Conservation (phyloP, 2,113 vertebrate genomes). For the Eira barbara region DNA sequence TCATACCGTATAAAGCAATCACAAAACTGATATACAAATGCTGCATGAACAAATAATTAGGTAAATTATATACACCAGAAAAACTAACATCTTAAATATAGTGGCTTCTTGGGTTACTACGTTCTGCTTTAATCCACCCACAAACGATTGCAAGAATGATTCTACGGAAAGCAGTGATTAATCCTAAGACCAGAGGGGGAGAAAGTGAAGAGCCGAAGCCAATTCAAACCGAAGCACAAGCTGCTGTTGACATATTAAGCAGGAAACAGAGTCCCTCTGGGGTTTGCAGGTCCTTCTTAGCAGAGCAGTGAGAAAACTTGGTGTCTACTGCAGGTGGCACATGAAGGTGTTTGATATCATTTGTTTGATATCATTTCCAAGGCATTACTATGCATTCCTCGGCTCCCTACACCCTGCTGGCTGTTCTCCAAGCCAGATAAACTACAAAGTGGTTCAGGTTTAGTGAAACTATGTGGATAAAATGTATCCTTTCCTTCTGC, state of each 20-base stretch:
- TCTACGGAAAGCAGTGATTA: constrained; percentile 56
- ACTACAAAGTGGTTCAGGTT: neutral
- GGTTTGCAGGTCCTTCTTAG: constrained; percentile 56
- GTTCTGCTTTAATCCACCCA: constrained; percentile 18
- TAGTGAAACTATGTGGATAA: neutral
- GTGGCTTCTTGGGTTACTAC: constrained; percentile 56
- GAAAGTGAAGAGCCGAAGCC: constrained; percentile 8
- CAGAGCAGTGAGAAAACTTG: neutral
- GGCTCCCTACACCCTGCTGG: neutral
- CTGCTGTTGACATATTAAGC: neutral
- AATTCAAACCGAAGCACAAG: constrained; percentile 36
- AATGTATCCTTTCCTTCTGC: neutral
- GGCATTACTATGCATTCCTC: neutral
- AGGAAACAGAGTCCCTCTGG: constrained; percentile 17
- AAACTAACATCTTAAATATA: constrained; percentile 67
- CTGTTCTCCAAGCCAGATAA: neutral
- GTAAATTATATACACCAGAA: constrained; percentile 65
- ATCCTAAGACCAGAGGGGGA: constrained; percentile 31
- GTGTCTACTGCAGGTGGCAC: constrained; percentile 29
- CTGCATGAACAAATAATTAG: constrained; percentile 67
- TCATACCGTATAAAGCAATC: constrained; percentile 53
- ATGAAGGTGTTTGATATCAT: neutral
- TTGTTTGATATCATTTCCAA: neutral
- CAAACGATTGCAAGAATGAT: constrained; percentile 23
- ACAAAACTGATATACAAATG: constrained; percentile 67